A percentile compares a stretch with the other conserved stretches of the same genome.
Evolutionary conservation across 2,113 vertebrate species (phyloP).

Genomic region (Brachyhypopomus gauderio): DNA sequence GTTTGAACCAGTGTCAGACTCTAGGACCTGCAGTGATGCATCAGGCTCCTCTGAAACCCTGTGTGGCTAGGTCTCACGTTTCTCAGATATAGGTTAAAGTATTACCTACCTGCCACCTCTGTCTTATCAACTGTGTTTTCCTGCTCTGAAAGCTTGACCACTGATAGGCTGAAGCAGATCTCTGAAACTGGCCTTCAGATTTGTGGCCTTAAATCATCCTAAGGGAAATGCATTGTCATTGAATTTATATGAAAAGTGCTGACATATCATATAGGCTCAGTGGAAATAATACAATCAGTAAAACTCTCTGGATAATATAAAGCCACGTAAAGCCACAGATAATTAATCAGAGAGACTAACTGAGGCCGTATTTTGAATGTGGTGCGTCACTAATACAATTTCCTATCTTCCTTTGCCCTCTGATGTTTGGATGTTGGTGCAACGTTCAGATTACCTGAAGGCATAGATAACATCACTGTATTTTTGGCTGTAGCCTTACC

Average conservation of each 20-base stretch:
- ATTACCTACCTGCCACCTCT: not conserved
- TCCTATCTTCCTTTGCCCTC: not conserved
- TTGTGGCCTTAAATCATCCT: not conserved
- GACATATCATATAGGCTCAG: not conserved
- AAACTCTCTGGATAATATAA: not conserved
- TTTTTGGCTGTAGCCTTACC: not conserved
- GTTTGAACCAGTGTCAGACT: too few relatives aligned
- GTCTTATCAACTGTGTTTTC: not conserved
- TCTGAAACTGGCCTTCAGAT: not conserved
- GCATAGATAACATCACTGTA: not conserved
- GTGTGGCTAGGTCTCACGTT: not conserved
- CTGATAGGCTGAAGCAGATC: not conserved
- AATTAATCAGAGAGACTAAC: not conserved
- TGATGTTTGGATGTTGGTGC: not conserved
- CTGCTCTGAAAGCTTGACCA: not conserved
- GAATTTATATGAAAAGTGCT: not conserved
- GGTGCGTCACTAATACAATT: not conserved
- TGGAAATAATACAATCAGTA: too few relatives aligned
- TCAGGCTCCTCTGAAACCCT: too few relatives aligned
- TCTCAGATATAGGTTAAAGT: not conserved
- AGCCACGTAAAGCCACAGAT: not conserved
- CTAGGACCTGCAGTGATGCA: too few relatives aligned
- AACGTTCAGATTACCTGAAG: not conserved
- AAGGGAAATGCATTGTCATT: not conserved
- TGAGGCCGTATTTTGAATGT: not conserved